Conservation (phyloP, 1,140 invertebrate genomes). For the Drosophila melanogaster region DNA sequence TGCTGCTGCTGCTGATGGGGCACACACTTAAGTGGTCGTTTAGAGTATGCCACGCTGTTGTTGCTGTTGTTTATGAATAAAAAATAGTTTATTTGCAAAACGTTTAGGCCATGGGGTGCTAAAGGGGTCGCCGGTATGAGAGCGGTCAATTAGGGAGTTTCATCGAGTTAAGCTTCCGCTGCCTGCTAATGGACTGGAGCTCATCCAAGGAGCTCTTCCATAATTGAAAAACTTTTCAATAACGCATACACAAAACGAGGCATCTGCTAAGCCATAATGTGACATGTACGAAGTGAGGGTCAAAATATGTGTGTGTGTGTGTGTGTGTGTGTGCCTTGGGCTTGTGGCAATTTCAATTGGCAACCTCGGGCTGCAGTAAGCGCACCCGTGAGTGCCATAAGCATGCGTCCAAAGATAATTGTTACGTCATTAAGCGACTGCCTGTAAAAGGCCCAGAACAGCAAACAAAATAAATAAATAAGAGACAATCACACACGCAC, state of each 20-base stretch:
- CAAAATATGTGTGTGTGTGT: constrained; percentile 8
- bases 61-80: constrained; percentile 81
- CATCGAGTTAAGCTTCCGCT: constrained; percentile 44
- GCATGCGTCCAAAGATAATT: constrained; percentile 76
- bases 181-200: constrained; percentile 35
- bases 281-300: constrained; percentile 21
- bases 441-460: constrained; percentile 43
- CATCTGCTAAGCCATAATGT: constrained; percentile 44
- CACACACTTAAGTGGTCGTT: constrained; percentile 81
- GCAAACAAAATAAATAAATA: constrained; percentile 60
- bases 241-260: constrained; percentile 43
- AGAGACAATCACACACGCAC: constrained; percentile 42
- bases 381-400: constrained; percentile 75
- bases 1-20: constrained; percentile 36
- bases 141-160: constrained; percentile 43
- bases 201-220: constrained; percentile 30
- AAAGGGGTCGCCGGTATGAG: constrained; percentile 2
- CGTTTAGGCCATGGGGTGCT: constrained; percentile 58
- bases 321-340: background rate
- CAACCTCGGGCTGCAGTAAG: constrained; percentile 64
- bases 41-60: constrained; percentile 68
- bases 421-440: constrained; percentile 76
- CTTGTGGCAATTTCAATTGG: constrained; percentile 68
- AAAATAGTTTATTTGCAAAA: constrained; percentile 82
- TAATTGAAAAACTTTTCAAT: constrained; percentile 55